A percentile compares a stretch with the other conserved stretches of the same genome.
Conservation (phyloP, 1,140 invertebrate species). For the Drosophila rufa region DNA sequence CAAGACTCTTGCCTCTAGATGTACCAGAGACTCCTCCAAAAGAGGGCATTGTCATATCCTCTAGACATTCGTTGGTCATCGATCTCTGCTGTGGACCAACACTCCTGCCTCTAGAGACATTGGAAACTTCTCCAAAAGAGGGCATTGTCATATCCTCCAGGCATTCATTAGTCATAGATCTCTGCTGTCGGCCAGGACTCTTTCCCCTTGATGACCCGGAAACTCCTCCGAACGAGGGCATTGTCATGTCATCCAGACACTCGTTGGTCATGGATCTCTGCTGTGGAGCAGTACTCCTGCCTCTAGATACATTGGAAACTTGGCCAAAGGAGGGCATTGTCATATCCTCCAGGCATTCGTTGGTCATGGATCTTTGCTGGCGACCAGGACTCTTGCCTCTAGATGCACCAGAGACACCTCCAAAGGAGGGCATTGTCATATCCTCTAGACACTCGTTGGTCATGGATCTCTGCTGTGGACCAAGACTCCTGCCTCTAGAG, state of each 20-base stretch:
- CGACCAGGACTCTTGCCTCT: no score
- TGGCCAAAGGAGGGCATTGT: conserved; percentile 17
- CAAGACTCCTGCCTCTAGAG: not conserved
- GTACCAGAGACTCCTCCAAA: not conserved
- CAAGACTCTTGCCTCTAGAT: no score
- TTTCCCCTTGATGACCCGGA: not conserved
- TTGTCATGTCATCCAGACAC: conserved; percentile 20
- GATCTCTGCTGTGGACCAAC: not conserved
- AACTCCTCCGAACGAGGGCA: conserved; percentile 1
- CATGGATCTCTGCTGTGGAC: not conserved
- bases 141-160: no score
- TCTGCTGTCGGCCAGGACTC: not conserved
- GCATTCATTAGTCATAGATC: not conserved
- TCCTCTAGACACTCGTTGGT: conserved; percentile 25
- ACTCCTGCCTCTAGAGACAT: not conserved
- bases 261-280: conserved; percentile 10
- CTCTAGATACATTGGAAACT: not conserved
- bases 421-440: not conserved
- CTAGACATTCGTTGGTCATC: conserved; percentile 12
- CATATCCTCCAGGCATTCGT: conserved; percentile 7
- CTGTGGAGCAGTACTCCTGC: not conserved
- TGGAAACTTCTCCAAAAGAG: not conserved
- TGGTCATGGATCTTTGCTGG: no score
- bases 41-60: conserved; percentile 10
- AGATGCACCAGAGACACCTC: no score